Base-by-base conservation (phyloP, 1,140 invertebrate species). In the Ceratosolen fusciceps region DNA sequence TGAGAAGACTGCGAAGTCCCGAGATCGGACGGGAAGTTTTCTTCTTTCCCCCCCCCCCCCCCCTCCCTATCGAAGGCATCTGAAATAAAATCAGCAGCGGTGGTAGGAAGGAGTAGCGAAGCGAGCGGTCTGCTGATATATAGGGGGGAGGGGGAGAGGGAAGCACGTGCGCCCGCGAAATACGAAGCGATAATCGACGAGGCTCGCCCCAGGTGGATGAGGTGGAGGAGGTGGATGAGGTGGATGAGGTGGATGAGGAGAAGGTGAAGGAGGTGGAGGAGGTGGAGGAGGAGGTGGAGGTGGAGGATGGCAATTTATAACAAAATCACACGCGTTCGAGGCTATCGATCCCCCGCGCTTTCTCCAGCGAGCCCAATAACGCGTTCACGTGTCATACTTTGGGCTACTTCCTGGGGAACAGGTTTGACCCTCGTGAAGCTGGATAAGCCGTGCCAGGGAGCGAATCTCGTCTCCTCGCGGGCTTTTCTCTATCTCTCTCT, bases 351-450 rank as follows among this genome's bases (percentile, higher is more conserved):
- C 67, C n/a, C 14, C 31, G 5, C 9, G 39, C 29, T 29, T 43
- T n/a, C n/a, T n/a, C 67, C 29, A 2, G 54, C 14, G 24, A 60
- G 31, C n/a, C 7, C 16, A 34, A 8, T 67, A n/a, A 39, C 65
- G 65, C 65, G 34, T 67, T 37, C 39, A 19, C 19, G 60, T 37
- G 60, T 37, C 60, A n/a, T n/a, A 49, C 39, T 70, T 47, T 19
- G 37, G 2, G 19, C 39, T 47, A 72, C 70, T 49, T 72, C 70
- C 70, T 54, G 70, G 8, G 70, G 70, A 72, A 72, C 70, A 72
- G 70, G 70, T 72, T 72, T 72, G 47, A 10, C 26, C 14, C 16
- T 29, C 29, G 58, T n/a, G 19, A 34, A 26, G 19, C 70, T 9
- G 9, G 49, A 26, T 65, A 37, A 52, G 10, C 10, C 49, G 49